phyloP scores from a whole-genome alignment of 2,888 invertebrate species.

The Papilio demoleus region DNA sequence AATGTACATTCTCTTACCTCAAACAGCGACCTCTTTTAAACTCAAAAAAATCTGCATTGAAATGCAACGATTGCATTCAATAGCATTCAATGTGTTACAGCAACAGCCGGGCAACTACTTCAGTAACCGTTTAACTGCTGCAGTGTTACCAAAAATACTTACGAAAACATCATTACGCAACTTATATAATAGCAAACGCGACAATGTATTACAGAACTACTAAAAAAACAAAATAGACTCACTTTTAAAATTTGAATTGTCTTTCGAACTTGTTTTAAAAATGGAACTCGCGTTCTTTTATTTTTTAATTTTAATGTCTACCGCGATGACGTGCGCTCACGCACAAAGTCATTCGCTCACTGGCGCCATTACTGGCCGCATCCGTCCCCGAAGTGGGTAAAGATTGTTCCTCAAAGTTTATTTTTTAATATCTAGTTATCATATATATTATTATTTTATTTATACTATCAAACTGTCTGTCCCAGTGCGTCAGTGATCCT shows the following conservation, averaged over 20 bases:
- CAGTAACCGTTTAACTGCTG: conserved; percentile 43
- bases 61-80: conserved; percentile 25
- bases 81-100: conserved; percentile 24
- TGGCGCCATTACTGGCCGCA: conserved; percentile 39
- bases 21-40: conserved; percentile 27
- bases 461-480: too few relatives aligned
- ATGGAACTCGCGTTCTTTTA: conserved; percentile 21
- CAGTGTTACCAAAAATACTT: conserved; percentile 46
- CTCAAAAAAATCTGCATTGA: conserved; percentile 23
- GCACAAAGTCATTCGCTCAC: conserved; percentile 41
- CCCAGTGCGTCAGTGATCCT: too few relatives aligned
- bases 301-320: neutral
- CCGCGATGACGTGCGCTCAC: conserved; percentile 42
- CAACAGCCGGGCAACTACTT: conserved; percentile 40
- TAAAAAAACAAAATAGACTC: conserved; percentile 30
- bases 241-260: conserved; percentile 25
- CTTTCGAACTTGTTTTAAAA: conserved; percentile 12
- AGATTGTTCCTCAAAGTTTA: conserved; percentile 26
- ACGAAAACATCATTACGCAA: conserved; percentile 46
- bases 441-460: too few relatives aligned
- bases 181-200: conserved; percentile 32
- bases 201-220: conserved; percentile 14
- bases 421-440: conserved; percentile 18
- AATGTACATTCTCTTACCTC: conserved; percentile 35
- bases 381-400: conserved; percentile 11